Conservation (phyloP, 2,797 vertebrate species). For the Hemitrygon akajei region DNA sequence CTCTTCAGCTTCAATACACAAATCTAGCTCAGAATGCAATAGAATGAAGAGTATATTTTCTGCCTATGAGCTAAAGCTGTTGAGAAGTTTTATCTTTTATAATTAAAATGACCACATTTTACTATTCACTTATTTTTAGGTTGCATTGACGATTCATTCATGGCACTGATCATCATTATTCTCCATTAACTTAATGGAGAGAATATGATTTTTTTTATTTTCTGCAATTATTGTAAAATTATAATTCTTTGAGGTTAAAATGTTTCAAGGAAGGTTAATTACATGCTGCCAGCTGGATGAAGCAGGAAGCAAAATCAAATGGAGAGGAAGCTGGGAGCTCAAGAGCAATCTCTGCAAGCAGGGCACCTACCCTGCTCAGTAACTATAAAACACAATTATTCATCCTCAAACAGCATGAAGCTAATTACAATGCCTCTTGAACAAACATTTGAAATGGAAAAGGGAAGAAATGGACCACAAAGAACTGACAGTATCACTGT, state of each 20-base stretch:
- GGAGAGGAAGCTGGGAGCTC: constrained; percentile 9
- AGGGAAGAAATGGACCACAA: not conserved
- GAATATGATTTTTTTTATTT: not conserved
- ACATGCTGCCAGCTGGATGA: constrained; percentile 19
- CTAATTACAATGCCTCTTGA: not conserved
- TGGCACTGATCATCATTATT: not conserved
- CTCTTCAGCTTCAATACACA: not conserved
- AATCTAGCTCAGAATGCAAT: not conserved
- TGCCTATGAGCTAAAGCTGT: not conserved
- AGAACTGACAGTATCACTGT: not conserved
- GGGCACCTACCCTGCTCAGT: not conserved
- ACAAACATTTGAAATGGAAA: constrained; percentile 12
- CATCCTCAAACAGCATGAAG: constrained; percentile 18
- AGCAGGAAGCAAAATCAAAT: constrained; percentile 22
- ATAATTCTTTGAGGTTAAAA: constrained; percentile 19
- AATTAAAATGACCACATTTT: not conserved
- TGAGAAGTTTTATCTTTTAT: not conserved
- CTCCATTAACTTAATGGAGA: not conserved
- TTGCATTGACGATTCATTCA: not conserved
- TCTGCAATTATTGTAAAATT: constrained; percentile 13
- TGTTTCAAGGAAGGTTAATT: constrained; percentile 24
- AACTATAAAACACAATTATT: constrained; percentile 28
- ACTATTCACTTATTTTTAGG: not conserved
- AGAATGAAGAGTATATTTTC: not conserved
- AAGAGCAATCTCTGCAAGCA: not conserved